These are phyloP conservation scores for Tipula confusa DNA, from an alignment of 2,888 invertebrate genomes.

Conservation along the genomic window DNA sequence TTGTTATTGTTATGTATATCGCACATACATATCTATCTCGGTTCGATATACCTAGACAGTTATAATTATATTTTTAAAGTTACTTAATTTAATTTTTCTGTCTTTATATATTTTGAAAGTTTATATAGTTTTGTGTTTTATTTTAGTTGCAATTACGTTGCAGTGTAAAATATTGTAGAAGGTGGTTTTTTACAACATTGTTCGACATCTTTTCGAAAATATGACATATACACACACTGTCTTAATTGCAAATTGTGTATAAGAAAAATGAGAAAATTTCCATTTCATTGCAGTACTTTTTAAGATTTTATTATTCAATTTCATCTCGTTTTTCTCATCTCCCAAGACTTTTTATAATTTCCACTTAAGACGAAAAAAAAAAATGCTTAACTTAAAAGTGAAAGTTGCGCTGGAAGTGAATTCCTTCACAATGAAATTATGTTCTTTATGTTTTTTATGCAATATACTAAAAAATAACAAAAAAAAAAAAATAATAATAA, in stretches of 20 bases:
- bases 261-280: no score
- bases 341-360: neutral
- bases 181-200: no score
- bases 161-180: no score
- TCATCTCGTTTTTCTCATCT: neutral
- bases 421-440: neutral
- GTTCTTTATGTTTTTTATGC: neutral
- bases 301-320: neutral
- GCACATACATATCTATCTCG: neutral
- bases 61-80: neutral
- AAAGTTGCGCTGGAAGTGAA: conserved; percentile 5
- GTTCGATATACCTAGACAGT: neutral
- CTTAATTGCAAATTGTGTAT: no score
- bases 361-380: neutral
- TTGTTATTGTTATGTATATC: neutral
- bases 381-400: neutral
- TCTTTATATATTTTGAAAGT: neutral
- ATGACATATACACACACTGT: no score
- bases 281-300: no score
- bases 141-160: no score
- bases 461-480: neutral
- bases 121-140: neutral
- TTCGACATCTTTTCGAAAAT: no score
- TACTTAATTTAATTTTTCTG: neutral
- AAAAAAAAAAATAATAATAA: neutral